A percentile compares a stretch with the other conserved stretches of the same genome.
Conservation (phyloP, 2,888 invertebrate genomes). For the Caenorhabditis uteleia region DNA sequence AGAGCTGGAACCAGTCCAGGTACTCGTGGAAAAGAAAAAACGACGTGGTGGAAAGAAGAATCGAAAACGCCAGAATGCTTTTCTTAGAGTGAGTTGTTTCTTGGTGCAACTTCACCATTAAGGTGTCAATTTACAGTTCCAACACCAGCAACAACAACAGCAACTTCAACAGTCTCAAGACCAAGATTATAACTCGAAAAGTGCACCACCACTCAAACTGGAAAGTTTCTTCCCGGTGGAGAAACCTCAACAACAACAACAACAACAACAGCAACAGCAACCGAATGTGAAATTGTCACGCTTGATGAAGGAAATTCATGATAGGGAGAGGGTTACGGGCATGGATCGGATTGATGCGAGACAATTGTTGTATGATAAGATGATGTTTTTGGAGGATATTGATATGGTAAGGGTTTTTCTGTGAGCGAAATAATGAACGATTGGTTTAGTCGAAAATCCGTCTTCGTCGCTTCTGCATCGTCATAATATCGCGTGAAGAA, state of each 20-base stretch:
- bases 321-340: slow-evolving; percentile 22
- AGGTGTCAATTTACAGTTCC: too few relatives aligned
- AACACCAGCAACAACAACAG: too few relatives aligned
- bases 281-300: background rate
- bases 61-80: slow-evolving; percentile 3
- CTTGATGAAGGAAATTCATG: slow-evolving; percentile 21
- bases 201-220: too few relatives aligned
- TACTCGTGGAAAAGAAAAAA: slow-evolving; percentile 6
- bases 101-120: too few relatives aligned
- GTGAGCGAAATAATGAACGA: background rate
- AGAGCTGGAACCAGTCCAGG: background rate
- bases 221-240: too few relatives aligned
- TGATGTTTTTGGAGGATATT: slow-evolving; percentile 25
- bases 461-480: slow-evolving; percentile 22
- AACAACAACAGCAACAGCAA: background rate
- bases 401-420: slow-evolving; percentile 2
- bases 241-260: background rate
- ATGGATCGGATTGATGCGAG: slow-evolving; percentile 23
- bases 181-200: too few relatives aligned
- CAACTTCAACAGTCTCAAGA: too few relatives aligned
- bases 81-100: background rate
- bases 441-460: slow-evolving; percentile 8
- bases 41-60: slow-evolving; percentile 19
- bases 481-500: slow-evolving; percentile 10
- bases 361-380: slow-evolving; percentile 29